A percentile compares a stretch with the other conserved stretches of the same genome.
Evolutionary conservation across 2,797 vertebrate genomes (phyloP).

Genomic region (Poecile montanus): DNA sequence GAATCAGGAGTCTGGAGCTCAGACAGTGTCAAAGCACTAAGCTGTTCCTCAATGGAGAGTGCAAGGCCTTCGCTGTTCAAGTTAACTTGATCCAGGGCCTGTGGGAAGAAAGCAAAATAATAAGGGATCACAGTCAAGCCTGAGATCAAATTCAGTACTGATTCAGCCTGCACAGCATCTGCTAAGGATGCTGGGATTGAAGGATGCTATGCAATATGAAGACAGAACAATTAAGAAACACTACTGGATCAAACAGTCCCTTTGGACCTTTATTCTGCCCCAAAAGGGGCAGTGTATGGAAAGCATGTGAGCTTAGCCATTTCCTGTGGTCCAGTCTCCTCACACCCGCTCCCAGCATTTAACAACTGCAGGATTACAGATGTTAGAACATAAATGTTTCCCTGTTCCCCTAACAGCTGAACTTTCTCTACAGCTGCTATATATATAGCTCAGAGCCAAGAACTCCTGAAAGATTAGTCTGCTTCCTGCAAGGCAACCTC

Average conservation of each 20-base stretch:
- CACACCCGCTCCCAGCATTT: background rate
- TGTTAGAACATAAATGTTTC: background rate
- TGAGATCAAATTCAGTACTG: background rate
- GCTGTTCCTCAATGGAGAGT: constrained; percentile 91
- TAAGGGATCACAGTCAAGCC: background rate
- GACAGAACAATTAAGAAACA: background rate
- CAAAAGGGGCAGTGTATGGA: background rate
- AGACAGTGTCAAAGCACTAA: constrained; percentile 87
- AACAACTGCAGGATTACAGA: background rate
- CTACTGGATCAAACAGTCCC: background rate
- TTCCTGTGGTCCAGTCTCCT: background rate
- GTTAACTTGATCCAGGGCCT: constrained; percentile 87
- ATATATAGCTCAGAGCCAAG: background rate
- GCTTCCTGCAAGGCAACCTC: background rate
- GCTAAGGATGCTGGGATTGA: background rate
- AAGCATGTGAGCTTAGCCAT: background rate
- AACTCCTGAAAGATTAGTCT: background rate
- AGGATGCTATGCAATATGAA: background rate
- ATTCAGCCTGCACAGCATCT: background rate
- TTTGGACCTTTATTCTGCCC: background rate
- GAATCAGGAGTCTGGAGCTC: constrained; percentile 73
- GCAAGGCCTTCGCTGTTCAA: constrained; percentile 86
- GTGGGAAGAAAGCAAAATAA: background rate
- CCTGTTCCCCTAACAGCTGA: background rate
- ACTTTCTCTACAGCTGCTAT: background rate